Evolutionary conservation across 2,888 invertebrate genomes (phyloP), one percentile per base, ranked within the genome.

Genomic region (Mamestra brassicae): DNA sequence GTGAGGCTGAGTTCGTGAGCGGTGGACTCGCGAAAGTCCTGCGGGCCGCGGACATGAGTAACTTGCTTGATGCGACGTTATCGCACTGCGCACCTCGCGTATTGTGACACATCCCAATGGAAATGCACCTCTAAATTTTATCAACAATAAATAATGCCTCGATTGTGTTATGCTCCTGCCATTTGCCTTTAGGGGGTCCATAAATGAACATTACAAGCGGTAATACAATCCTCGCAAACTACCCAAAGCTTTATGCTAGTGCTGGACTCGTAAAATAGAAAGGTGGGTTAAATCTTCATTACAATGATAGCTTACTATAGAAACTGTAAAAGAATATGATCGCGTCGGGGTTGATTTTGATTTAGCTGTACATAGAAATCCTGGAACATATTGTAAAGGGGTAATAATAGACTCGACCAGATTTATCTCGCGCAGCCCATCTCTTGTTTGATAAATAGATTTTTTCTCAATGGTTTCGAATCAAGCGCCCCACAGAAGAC

Each of bases 401-500:
- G 93, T 94, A 94, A 95, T 95, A 95, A 95, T 94, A 93, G 93
- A 93, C 89, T 92, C 89, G 84, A 87, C 80, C 89, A 89, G 89
- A 90, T 93, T 93, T 95, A 96, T 96, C 95, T 94, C 89, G 87
- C 77, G 77, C 88, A 92, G 88, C 94, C 94, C 94, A 96, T 95
- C 95, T 94, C 90, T 90, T 90, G 90, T 93, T 94, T 94, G 95
- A 95, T 94, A 94, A 94, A 96, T 94, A 94, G 90, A 90, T 93
- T 95, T 95, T 94, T 95, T 94, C 90, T 90, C 90, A 91, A 90
- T 92, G 90, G 89, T 89, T 91, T 90, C 90, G 91, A 92, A 93
- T 93, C 93, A 92, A 92, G 90, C 90, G 89, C 86, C 86, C 87
- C 88, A 90, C 90, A 89, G 89, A 90, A 90, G 91, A 89, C 88